Base-by-base conservation (phyloP, 1,140 invertebrate species). In the Eriosoma lanigerum region DNA sequence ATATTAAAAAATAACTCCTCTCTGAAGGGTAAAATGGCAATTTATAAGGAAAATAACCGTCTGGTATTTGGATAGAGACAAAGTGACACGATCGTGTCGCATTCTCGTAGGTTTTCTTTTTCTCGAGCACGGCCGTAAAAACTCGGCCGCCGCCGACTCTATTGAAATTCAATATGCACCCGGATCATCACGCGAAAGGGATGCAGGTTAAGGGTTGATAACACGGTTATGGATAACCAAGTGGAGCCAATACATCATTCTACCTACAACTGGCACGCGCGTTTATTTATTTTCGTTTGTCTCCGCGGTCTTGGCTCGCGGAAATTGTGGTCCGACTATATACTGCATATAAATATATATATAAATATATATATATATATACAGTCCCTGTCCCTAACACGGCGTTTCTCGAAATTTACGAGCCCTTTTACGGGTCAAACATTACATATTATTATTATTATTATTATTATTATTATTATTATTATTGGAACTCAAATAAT, bases 401-500 rank as follows among this genome's bases (percentile, higher is more conserved):
- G 2, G 24, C 60, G 60, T n/a, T 17, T 1, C 0, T 2, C 29
- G 66, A 70, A 46, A 48, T 48, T 46, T 70, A 70, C 13, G 38
- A 48, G 12, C 38, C 2, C 24, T 70, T 48, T 70, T 46, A 29
- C 12, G 44, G 66, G 66, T 24, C 38, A 26, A 46, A 24, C 38
- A 48, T 15, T 24, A 15, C 6, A 17, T 5, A 48, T 48, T 8
- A 48, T 54, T 1, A 54, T 54, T n/a, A 54, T 38, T 44, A 66
- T 66, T 44, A 66, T 66, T n/a, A n/a, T n/a, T n/a, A n/a, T n/a
- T n/a, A n/a, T n/a, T n/a, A n/a, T n/a, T 26, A 17, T 48, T 52
- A 73, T 73, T 26, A 73, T 73, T 32, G 70, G n/a, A 10, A 54
- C 24, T 54, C 70, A 73, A 75, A 75, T 56, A 54, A 56, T 56